phyloP scores from a whole-genome alignment of 2,888 invertebrate species.

The Teleiodes luculella region DNA sequence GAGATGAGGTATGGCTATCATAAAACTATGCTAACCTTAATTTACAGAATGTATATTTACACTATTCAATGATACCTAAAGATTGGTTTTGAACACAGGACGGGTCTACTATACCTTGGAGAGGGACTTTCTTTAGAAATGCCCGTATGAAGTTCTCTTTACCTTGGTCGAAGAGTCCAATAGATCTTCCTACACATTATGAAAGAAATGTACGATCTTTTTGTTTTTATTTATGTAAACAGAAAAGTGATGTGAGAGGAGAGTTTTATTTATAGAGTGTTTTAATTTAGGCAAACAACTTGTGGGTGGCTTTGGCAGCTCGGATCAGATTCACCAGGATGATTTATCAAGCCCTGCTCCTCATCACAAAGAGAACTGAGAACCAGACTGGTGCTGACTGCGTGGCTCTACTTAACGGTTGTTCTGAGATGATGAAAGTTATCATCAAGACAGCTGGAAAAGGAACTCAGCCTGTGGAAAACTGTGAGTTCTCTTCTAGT shows the following conservation, averaged over 20 bases:
- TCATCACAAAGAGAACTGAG: constrained; percentile 82
- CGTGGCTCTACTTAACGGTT: constrained; percentile 87
- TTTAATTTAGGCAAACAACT: constrained; percentile 42
- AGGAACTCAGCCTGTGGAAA: constrained; percentile 82
- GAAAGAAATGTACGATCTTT: no score
- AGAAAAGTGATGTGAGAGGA: no score
- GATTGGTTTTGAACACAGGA: no score
- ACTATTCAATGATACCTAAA: no score
- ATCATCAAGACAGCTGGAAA: constrained; percentile 86
- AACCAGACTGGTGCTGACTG: constrained; percentile 85
- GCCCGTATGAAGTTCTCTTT: no score
- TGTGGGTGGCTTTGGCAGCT: constrained; percentile 84
- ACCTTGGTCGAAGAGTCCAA: no score
- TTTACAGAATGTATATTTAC: no score
- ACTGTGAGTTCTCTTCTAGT: constrained; percentile 63
- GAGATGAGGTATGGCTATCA: constrained; percentile 4
- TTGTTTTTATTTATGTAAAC: no score
- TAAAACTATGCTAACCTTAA: no score
- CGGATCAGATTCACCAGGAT: constrained; percentile 92
- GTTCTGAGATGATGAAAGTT: constrained; percentile 88
- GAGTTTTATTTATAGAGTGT: not conserved
- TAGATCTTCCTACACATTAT: no score
- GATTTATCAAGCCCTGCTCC: constrained; percentile 88
- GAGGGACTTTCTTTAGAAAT: no score
- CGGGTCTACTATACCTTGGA: no score